A percentile compares a stretch with the other conserved stretches of the same genome.
Evolutionary conservation across 2,113 vertebrate genomes (phyloP).

Genomic region (Andinoacara biseriatus): DNA sequence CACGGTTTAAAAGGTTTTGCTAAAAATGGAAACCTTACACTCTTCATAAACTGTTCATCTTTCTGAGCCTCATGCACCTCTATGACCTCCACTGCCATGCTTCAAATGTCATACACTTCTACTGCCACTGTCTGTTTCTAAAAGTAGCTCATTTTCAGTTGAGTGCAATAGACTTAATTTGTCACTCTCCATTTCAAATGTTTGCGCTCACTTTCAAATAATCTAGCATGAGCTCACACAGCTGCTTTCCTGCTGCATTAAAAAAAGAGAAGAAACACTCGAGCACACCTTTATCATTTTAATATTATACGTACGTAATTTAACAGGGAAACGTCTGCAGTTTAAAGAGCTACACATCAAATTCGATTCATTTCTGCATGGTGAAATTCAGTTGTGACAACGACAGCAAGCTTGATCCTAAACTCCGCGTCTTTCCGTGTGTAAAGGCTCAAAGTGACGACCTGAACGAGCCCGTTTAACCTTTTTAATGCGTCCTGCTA

Average conservation of each 20-base stretch:
- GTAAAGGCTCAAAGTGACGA: background rate
- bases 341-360: background rate
- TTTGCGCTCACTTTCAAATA: background rate
- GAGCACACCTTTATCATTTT: background rate
- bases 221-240: background rate
- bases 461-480: background rate
- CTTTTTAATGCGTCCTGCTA: background rate
- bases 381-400: no score
- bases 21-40: constrained; percentile 30
- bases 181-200: background rate
- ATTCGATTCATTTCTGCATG: background rate
- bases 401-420: background rate
- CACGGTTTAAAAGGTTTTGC: constrained; percentile 6
- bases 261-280: background rate
- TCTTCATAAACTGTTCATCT: background rate
- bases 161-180: background rate
- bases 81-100: background rate
- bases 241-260: background rate
- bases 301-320: background rate
- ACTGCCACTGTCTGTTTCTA: background rate
- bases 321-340: background rate
- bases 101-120: rapidly evolving
- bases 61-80: no score
- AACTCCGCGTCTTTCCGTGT: background rate
- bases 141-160: background rate